Evolutionary conservation across 2,888 invertebrate genomes (phyloP).

Genomic region (Clitarchus hookeri): DNA sequence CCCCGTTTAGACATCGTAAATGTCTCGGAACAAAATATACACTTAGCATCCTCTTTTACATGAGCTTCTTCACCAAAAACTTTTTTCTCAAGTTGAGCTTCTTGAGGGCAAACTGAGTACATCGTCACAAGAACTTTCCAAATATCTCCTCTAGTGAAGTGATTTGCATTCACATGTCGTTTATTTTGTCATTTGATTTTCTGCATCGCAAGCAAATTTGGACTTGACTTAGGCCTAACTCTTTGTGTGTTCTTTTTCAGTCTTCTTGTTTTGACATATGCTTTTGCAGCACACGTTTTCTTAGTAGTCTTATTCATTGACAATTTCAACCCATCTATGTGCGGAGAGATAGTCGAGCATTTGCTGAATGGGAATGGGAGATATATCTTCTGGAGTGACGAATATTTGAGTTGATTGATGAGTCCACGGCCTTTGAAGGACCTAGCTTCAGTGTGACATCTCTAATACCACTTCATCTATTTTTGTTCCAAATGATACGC

Average conservation of each 20-base stretch:
- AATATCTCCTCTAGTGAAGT: not conserved
- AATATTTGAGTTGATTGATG: not conserved
- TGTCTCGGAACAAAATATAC: slow-evolving; percentile 11
- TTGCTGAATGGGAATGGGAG: slow-evolving; percentile 4
- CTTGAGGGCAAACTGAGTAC: not conserved
- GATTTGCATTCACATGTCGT: not conserved
- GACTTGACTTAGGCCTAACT: not conserved
- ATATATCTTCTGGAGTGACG: slow-evolving; percentile 18
- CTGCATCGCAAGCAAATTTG: not conserved
- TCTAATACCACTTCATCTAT: not conserved
- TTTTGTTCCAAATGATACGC: not conserved
- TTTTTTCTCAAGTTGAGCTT: slow-evolving; percentile 3
- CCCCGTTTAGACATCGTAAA: not conserved
- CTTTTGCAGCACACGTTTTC: not conserved
- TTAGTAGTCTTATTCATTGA: not conserved
- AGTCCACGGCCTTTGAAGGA: not conserved
- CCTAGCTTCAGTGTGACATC: not conserved
- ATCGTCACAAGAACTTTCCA: not conserved
- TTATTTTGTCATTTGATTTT: not conserved
- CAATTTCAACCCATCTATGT: not conserved
- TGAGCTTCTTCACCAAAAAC: not conserved
- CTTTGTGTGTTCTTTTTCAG: not conserved
- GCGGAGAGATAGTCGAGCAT: not conserved
- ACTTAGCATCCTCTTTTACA: slow-evolving; percentile 1
- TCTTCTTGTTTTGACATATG: not conserved